Conservation (phyloP, 1,140 invertebrate genomes). For the Atopsyche davidsoni region DNA sequence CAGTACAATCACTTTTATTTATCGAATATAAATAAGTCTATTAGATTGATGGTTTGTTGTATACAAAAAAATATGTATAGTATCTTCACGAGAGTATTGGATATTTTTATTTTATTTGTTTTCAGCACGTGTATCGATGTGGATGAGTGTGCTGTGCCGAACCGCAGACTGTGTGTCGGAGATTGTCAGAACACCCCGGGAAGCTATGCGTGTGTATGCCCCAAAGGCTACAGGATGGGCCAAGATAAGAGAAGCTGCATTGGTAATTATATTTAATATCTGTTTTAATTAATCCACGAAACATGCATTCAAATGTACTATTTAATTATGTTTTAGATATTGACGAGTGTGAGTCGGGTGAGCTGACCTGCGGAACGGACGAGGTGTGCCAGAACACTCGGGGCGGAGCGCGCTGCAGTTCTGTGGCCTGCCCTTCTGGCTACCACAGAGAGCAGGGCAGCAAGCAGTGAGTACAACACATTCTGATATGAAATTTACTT, state of each 20-base stretch:
- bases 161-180: conserved; percentile 71
- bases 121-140: conserved; percentile 73
- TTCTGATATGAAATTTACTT: background rate
- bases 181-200: conserved; percentile 84
- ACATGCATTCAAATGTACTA: background rate
- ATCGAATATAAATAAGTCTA: too few species aligned
- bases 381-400: conserved; percentile 87
- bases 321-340: conserved; percentile 58
- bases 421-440: conserved; percentile 74
- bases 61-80: background rate
- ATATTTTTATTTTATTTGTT: conserved; percentile 1
- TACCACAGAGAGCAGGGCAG: conserved; percentile 67
- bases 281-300: background rate
- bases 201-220: conserved; percentile 81
- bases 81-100: too few species aligned
- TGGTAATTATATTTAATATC: conserved; percentile 48
- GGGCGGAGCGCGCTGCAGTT: conserved; percentile 82
- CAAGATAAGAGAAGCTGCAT: conserved; percentile 66
- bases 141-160: conserved; percentile 77
- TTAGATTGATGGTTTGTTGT: background rate
- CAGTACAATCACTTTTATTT: too few species aligned
- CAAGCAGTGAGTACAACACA: conserved; percentile 60
- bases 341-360: conserved; percentile 72
- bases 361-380: conserved; percentile 56
- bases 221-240: conserved; percentile 71